Conservation (phyloP, 2,888 invertebrate genomes). For the Lithophane socia region DNA sequence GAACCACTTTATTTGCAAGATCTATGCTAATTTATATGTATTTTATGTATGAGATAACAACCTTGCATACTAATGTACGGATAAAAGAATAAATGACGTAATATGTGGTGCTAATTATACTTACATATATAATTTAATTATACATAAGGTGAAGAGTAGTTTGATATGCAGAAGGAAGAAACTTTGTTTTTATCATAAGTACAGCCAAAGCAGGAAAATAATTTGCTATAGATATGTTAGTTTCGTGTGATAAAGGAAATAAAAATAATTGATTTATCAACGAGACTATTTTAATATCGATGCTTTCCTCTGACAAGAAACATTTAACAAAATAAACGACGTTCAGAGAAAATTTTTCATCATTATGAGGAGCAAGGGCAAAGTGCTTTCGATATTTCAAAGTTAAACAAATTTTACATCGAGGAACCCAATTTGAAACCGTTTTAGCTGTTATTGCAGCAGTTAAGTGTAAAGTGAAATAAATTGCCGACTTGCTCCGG, state of each 20-base stretch:
- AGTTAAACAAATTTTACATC: constrained; percentile 49
- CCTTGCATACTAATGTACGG: constrained; percentile 47
- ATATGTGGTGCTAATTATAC: constrained; percentile 41
- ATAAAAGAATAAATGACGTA: constrained; percentile 49
- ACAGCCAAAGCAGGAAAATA: not conserved
- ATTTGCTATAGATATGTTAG: not conserved
- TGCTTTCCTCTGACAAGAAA: not conserved
- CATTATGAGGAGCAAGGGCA: constrained; percentile 9
- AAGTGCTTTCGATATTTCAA: constrained; percentile 57
- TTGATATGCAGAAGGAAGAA: not conserved
- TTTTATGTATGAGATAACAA: constrained; percentile 46
- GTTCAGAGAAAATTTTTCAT: not conserved
- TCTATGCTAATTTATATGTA: constrained; percentile 45
- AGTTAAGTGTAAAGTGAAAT: constrained; percentile 75
- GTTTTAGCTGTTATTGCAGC: constrained; percentile 60
- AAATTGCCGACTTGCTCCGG: constrained; percentile 70
- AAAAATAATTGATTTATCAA: not conserved
- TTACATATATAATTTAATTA: constrained; percentile 26
- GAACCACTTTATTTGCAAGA: constrained; percentile 39
- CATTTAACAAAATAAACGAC: constrained; percentile 7
- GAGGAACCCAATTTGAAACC: constrained; percentile 59
- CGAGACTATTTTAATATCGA: not conserved
- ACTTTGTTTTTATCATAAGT: constrained; percentile 3
- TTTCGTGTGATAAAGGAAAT: not conserved
- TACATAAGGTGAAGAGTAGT: not conserved